These are phyloP conservation scores for Cryptocephalus moraei DNA, from an alignment of 2,888 invertebrate species.

Conservation along the genomic window DNA sequence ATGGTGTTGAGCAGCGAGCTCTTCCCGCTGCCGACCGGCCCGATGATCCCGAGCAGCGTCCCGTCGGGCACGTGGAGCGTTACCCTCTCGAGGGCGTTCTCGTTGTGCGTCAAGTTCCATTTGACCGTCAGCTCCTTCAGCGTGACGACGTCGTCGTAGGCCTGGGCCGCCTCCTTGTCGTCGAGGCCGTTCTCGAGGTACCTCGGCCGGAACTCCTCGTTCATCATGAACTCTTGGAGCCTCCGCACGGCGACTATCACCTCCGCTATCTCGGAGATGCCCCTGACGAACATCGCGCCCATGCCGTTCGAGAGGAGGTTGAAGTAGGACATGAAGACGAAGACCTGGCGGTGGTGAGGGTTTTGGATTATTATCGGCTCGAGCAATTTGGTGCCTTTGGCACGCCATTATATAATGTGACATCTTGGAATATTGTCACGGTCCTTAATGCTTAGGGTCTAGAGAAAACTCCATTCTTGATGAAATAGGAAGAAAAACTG, in stretches of 20 bases:
- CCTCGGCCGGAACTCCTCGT: not conserved
- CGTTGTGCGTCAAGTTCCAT: slow-evolving; percentile 29
- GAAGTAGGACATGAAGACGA: not conserved
- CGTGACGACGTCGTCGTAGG: slow-evolving; percentile 18
- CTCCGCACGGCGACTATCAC: not conserved
- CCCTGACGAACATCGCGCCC: not conserved
- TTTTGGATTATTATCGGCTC: not conserved
- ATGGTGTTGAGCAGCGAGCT: slow-evolving; percentile 43
- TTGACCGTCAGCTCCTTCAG: slow-evolving; percentile 30
- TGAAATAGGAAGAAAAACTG: no score
- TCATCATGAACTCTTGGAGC: not conserved
- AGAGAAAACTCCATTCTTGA: no score
- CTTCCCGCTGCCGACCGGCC: slow-evolving; percentile 52
- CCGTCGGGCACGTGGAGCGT: slow-evolving; percentile 27
- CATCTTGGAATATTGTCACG: no score
- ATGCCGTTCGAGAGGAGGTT: not conserved
- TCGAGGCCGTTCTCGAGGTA: no score
- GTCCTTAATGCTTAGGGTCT: no score
- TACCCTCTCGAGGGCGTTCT: slow-evolving; percentile 29
- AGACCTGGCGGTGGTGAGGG: not conserved
- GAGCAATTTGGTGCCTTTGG: not conserved
- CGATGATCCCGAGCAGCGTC: slow-evolving; percentile 44
- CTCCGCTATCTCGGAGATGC: not conserved
- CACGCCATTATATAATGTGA: no score
- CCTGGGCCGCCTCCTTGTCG: no score